Base-by-base conservation (phyloP, 2,888 invertebrate species). In the Synergus itoensis region DNA sequence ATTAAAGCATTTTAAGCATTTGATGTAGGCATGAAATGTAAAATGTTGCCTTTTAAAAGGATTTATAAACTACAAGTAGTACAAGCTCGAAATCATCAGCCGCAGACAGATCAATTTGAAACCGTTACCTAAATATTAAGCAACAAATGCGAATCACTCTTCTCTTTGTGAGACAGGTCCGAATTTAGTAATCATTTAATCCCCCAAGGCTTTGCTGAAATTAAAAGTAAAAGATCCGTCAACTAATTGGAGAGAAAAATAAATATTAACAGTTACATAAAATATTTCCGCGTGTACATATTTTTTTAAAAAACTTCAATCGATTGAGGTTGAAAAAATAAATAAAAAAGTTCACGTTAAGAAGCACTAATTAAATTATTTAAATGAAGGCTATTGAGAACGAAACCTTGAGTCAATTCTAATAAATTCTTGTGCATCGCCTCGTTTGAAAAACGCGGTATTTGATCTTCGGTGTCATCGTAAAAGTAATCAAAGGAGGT, bases 391-490 rank as follows among this genome's bases (percentile, higher is more conserved):
- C 28, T 43, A 73, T 53, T 53, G 53, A 73, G 73, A 73, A 53
- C 73, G 16, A 73, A 53, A 9, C 73, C 73, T 73, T 73, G 73
- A 36, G 16, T 53, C 11, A 11, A 36, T 69, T 69, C 69, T 53
- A 73, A 60, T 36, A 36, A 73, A 73, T 73, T 45, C 36, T 73
- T 40, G 28, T 53, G n/a, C 48, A 36, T 28, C 9, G 69, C 36
- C 28, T 73, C 48, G 28, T 36, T 73, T 16, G 21, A 41, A 36
- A 65, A 67, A 45, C 41, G 48, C 11, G 48, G 48, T 48, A 73
- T 73, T 48, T 36, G n/a, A 53, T 48, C 53, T 48, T 73, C 9
- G 73, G 53, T 53, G 73, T 73, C 73, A 73, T 73, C 73, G 73
- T 53, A 53, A 69, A 67, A 73, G 36, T 36, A 36, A 48, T 53